Evolutionary conservation across 2,888 invertebrate species (phyloP).

Genomic region (Eurytoma adleriae): DNA sequence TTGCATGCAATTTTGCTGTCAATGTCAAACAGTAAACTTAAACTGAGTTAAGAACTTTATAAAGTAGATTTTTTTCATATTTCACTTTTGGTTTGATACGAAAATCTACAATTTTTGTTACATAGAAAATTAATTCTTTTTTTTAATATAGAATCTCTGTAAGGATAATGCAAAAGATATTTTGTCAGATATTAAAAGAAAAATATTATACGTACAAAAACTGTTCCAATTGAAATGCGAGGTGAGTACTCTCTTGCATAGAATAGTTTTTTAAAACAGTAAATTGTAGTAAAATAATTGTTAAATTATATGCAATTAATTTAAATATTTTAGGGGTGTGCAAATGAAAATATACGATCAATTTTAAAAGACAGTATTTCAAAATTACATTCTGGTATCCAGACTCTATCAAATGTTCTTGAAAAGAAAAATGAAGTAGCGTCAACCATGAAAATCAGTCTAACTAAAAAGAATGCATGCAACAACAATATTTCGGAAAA

Average conservation of each 20-base stretch:
- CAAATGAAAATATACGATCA: constrained; percentile 48
- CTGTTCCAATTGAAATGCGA: constrained; percentile 53
- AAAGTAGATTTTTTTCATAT: constrained; percentile 27
- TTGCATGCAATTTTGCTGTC: constrained; percentile 23
- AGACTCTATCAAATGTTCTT: constrained; percentile 47
- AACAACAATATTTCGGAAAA: constrained; percentile 47
- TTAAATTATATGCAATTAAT: neutral
- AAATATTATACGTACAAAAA: constrained; percentile 55
- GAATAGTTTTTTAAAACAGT: too few species aligned
- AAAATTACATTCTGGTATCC: constrained; percentile 39
- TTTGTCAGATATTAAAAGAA: constrained; percentile 54
- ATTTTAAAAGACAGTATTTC: constrained; percentile 46
- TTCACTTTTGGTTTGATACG: constrained; percentile 4
- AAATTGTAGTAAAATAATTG: too few species aligned
- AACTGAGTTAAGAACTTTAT: constrained; percentile 15
- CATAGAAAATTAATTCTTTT: constrained; percentile 28
- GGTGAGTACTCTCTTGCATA: constrained; percentile 33
- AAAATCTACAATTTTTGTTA: neutral
- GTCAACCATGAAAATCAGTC: neutral
- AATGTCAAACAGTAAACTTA: constrained; percentile 6
- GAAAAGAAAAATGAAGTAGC: constrained; percentile 38
- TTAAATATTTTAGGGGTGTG: constrained; percentile 38
- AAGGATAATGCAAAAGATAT: constrained; percentile 48
- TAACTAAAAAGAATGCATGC: constrained; percentile 48
- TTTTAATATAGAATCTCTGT: constrained; percentile 44